phyloP scores from a whole-genome alignment of 1,140 invertebrate species.

The Bombus pyrosoma region DNA sequence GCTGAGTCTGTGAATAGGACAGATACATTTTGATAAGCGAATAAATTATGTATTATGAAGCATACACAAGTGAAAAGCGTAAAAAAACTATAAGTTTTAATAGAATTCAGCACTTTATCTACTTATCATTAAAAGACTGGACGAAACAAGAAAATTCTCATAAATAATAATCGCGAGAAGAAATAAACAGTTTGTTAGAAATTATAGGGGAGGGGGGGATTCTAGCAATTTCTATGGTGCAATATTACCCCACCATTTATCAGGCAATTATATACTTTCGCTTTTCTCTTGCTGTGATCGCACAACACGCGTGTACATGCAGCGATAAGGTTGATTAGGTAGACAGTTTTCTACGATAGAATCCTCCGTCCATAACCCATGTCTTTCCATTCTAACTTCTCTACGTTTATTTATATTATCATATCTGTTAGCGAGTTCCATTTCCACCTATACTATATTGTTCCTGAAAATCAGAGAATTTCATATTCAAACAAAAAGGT shows the following conservation, averaged over 20 bases:
- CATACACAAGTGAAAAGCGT: not conserved
- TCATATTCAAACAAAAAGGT: not conserved
- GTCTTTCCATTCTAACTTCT: not conserved
- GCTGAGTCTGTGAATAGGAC: not conserved
- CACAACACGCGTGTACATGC: not conserved
- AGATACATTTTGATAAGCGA: no score
- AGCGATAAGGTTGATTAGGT: conserved; percentile 9
- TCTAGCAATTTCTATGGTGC: not conserved
- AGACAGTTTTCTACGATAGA: not conserved
- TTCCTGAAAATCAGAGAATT: not conserved
- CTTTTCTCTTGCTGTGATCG: not conserved
- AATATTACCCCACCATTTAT: not conserved
- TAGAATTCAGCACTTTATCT: not conserved
- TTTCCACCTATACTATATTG: not conserved
- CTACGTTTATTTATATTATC: not conserved
- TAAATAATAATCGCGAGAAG: not conserved
- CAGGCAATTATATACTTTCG: not conserved
- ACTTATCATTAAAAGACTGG: not conserved
- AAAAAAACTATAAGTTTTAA: not conserved
- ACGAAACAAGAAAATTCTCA: not conserved
- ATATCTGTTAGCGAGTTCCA: not conserved
- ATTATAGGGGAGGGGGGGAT: not conserved
- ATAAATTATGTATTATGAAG: not conserved
- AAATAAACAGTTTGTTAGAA: not conserved
- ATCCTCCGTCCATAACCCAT: not conserved